These are phyloP conservation scores for Drosophila diplacantha DNA, from an alignment of 2,888 invertebrate genomes.

Conservation along the genomic window DNA sequence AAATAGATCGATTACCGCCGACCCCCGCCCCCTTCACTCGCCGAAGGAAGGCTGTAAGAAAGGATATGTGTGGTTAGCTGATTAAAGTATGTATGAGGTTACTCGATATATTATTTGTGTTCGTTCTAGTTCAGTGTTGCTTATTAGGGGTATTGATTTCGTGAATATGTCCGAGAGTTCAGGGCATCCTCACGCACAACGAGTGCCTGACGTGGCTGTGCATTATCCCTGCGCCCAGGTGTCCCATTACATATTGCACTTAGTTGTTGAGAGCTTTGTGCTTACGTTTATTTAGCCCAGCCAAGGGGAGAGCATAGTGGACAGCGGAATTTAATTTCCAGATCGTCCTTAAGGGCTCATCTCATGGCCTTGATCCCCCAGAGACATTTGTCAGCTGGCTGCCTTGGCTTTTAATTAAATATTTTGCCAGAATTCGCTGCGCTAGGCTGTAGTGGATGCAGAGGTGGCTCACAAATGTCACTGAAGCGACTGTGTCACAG, in stretches of 20 bases:
- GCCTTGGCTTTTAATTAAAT: conserved; percentile 35
- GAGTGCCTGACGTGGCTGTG: background rate
- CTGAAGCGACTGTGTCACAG: conserved; percentile 16
- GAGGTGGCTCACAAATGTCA: conserved; percentile 25
- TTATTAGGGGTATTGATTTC: conserved; percentile 4
- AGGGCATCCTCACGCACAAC: background rate
- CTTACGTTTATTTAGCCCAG: background rate
- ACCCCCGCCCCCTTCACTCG: background rate
- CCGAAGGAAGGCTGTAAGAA: background rate
- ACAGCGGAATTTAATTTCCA: background rate
- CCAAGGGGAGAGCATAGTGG: background rate
- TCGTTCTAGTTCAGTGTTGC: background rate
- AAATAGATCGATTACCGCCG: conserved; percentile 18
- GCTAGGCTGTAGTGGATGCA: background rate
- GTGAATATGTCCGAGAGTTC: background rate
- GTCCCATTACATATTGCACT: conserved; percentile 4
- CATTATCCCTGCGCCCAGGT: conserved; percentile 1
- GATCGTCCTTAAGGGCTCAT: conserved; percentile 7
- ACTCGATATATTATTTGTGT: background rate
- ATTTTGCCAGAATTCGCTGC: conserved; percentile 14
- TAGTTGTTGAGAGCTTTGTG: background rate
- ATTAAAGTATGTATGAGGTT: conserved; percentile 14
- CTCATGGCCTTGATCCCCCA: conserved; percentile 10
- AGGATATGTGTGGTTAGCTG: conserved; percentile 12
- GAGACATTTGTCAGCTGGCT: conserved; percentile 11